Base-by-base conservation (phyloP, 2,888 invertebrate species). In the Apoda limacodes region DNA sequence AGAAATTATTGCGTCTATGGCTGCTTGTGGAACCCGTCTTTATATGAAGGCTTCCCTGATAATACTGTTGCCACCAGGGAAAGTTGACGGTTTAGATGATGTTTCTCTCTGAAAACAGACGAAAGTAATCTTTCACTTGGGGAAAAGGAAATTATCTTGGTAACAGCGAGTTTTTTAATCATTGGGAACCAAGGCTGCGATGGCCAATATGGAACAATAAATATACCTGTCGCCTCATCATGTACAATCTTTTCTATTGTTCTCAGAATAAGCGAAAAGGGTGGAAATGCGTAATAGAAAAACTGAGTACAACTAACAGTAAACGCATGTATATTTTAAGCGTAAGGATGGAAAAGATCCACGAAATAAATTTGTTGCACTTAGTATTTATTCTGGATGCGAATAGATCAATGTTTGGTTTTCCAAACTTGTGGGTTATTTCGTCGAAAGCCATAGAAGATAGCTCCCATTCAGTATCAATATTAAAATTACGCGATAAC, bases 231-330 rank as follows among this genome's bases (percentile, higher is more conserved):
- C 5, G 45, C 43, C 13, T 34, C 35, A 10, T 50, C 48, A 2
- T n/a, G 10, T 9, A 42, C 35, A 13, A 44, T 41, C 30, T 48
- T 46, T 28, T 32, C 12, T 4, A 46, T 10, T 2, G 30, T 20
- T 36, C 42, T 47, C 9, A 41, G 10, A n/a, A 48, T 36, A 2
- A 44, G 3, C 2, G 42, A 12, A 25, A 48, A 42, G 5, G 47
- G 45, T 2, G 48, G 41, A 24, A 46, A 48, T 0, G 41, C 41
- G 19, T 47, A 50, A 24, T 48, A 48, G 19, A 21, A 40, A n/a
- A 11, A 14, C 5, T 9, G 1, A 1, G 25, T 13, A 49, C 50
- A 50, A 9, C 14, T 12, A 9, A 49, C n/a, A 1, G 50, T 48
- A 21, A 51, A 51, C 3, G 48, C 43, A 25, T 48, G 34, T 10